Conservation (phyloP, 2,888 invertebrate genomes). For the Acleris emargana region DNA sequence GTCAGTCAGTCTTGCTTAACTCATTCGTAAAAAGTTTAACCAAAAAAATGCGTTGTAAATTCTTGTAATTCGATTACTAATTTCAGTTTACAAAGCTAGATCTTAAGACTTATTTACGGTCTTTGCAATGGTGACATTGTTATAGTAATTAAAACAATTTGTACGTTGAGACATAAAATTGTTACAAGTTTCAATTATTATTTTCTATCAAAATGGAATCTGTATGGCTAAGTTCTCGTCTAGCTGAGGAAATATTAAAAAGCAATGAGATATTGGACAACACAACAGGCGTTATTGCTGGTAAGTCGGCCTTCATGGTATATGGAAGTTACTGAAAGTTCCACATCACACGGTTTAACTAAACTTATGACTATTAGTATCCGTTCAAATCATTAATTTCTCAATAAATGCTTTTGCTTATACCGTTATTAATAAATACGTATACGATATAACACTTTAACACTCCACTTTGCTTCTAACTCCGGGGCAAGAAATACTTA, state of each 20-base stretch:
- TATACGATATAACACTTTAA: too few species aligned
- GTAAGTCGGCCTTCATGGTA: slow-evolving; percentile 51
- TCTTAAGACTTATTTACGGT: not conserved
- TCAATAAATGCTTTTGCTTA: too few species aligned
- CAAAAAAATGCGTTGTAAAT: too few species aligned
- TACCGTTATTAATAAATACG: too few species aligned
- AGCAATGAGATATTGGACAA: slow-evolving; percentile 66
- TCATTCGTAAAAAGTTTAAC: too few species aligned
- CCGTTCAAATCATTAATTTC: too few species aligned
- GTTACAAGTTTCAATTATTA: slow-evolving; percentile 22
- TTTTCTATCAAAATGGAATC: slow-evolving; percentile 58
- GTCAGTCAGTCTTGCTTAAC: too few species aligned
- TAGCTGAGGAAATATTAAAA: slow-evolving; percentile 71
- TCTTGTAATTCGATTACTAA: not conserved
- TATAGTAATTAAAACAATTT: not conserved
- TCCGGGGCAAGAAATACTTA: too few species aligned
- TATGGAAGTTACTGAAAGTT: too few species aligned
- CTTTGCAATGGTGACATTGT: not conserved
- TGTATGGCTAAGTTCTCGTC: slow-evolving; percentile 64
- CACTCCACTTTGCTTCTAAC: too few species aligned
- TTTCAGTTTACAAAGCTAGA: not conserved
- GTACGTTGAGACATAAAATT: not conserved
- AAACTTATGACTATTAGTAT: too few species aligned
- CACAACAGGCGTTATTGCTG: slow-evolving; percentile 73
- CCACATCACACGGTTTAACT: too few species aligned